These are phyloP conservation scores for Halocynthia aurantium DNA, from an alignment of 23 tunicate genomes.

Conservation along the genomic window DNA sequence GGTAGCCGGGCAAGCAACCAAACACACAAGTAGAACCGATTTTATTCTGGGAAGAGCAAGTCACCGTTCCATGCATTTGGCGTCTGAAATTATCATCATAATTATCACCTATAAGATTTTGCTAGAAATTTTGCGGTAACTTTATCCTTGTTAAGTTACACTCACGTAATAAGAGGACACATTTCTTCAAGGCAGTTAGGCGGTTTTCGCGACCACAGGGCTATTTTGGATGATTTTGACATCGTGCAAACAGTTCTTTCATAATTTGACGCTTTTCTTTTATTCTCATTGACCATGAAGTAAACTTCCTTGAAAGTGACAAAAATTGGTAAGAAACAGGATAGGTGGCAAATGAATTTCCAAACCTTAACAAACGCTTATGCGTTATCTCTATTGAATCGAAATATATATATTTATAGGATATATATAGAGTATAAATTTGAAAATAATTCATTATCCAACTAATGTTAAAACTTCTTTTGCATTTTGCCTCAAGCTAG, in stretches of 20 bases:
- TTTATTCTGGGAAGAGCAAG: slow-evolving; percentile 5
- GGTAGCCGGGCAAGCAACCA: slow-evolving; percentile 11
- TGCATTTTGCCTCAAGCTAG: too few species aligned
- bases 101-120: background rate
- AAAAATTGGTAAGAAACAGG: background rate
- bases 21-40: slow-evolving; percentile 16
- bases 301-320: slow-evolving; percentile 13
- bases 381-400: too few species aligned
- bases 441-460: too few species aligned
- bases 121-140: background rate
- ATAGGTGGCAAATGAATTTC: background rate
- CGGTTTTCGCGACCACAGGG: slow-evolving; percentile 12
- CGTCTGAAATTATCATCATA: background rate
- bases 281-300: slow-evolving; percentile 12
- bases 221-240: background rate
- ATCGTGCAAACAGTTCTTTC: slow-evolving; percentile 19
- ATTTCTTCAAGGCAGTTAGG: slow-evolving; percentile 21
- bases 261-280: slow-evolving; percentile 9
- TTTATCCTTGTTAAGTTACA: background rate
- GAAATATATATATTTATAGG: too few species aligned
- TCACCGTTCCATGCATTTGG: background rate
- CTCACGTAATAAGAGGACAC: slow-evolving; percentile 21
- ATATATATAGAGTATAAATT: too few species aligned
- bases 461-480: too few species aligned
- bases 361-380: too few species aligned